phyloP scores from a whole-genome alignment of 2,797 vertebrate species.

The Phyllotis vaccarum region DNA sequence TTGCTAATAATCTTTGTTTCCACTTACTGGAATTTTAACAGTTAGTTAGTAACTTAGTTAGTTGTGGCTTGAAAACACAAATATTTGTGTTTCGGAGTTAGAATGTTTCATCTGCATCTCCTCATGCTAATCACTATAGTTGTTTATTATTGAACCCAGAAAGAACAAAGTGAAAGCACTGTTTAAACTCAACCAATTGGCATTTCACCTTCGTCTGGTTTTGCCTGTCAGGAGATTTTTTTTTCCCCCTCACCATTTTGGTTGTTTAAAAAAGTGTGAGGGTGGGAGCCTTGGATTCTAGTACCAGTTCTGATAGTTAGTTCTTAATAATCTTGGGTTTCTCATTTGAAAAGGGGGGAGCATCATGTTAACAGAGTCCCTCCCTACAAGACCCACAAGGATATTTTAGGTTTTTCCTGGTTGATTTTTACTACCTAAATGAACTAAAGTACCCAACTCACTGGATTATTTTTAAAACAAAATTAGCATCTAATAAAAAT shows the following conservation, averaged over 20 bases:
- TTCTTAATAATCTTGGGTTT: conserved; percentile 35
- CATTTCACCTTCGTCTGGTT: conserved; percentile 73
- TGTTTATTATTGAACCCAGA: conserved; percentile 77
- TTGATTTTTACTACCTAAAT: conserved; percentile 52
- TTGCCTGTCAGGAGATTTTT: conserved; percentile 71
- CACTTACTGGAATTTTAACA: conserved; percentile 66
- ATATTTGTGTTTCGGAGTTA: conserved; percentile 70
- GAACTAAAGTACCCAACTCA: neutral
- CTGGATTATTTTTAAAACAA: conserved; percentile 36
- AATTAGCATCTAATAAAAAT: conserved; percentile 26
- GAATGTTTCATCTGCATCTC: conserved; percentile 62
- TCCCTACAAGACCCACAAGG: neutral
- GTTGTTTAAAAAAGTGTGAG: conserved; percentile 9
- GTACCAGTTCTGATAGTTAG: conserved; percentile 1
- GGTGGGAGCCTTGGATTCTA: conserved; percentile 20
- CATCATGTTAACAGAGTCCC: neutral
- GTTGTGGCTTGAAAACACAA: conserved; percentile 58
- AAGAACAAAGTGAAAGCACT: conserved; percentile 73
- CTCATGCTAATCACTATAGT: conserved; percentile 58
- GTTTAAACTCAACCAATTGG: conserved; percentile 72
- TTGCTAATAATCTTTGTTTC: conserved; percentile 68
- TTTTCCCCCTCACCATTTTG: conserved; percentile 39
- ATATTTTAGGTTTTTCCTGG: conserved; percentile 13
- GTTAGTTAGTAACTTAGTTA: conserved; percentile 52
- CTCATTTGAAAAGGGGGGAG: neutral